Percentiles rank a stretch among this genome's conserved stretches.
Evolutionary conservation across 2,888 invertebrate genomes (phyloP).

Genomic region (Villa cingulata): DNA sequence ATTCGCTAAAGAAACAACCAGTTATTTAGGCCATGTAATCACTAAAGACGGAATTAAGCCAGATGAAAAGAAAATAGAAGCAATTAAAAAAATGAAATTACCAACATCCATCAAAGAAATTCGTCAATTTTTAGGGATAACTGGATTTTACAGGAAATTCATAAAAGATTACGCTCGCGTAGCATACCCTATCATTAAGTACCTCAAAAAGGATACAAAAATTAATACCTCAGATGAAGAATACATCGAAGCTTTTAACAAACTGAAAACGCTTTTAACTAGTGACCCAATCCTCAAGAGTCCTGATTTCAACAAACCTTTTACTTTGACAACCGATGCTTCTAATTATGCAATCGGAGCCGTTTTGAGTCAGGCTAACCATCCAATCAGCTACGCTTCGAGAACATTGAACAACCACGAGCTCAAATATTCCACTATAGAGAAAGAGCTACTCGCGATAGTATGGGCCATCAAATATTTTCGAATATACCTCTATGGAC

Average conservation of each 20-base stretch:
- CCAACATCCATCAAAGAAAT: constrained; percentile 3
- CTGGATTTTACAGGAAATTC: constrained; percentile 8
- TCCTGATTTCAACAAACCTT: constrained; percentile 4
- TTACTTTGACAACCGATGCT: constrained; percentile 4
- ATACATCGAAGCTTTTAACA: constrained; percentile 1
- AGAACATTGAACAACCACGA: neutral
- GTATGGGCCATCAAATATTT: neutral
- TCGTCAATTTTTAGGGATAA: constrained; percentile 10
- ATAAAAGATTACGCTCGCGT: constrained; percentile 3
- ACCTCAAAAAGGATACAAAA: constrained; percentile 1
- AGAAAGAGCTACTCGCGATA: neutral
- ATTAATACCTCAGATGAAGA: neutral
- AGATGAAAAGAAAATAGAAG: constrained; percentile 18
- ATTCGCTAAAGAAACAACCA: constrained; percentile 9
- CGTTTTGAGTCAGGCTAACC: neutral
- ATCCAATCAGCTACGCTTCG: neutral
- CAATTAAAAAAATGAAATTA: constrained; percentile 8
- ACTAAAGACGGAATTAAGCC: constrained; percentile 20
- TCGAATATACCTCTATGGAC: neutral
- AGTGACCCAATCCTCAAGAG: constrained; percentile 1
- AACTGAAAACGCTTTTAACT: constrained; percentile 12
- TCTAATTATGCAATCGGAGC: constrained; percentile 5
- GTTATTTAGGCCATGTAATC: constrained; percentile 19
- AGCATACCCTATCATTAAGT: constrained; percentile 3
- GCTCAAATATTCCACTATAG: neutral